phyloP scores from a whole-genome alignment of 2,888 invertebrate genomes.

The Pristionchus exspectatus region DNA sequence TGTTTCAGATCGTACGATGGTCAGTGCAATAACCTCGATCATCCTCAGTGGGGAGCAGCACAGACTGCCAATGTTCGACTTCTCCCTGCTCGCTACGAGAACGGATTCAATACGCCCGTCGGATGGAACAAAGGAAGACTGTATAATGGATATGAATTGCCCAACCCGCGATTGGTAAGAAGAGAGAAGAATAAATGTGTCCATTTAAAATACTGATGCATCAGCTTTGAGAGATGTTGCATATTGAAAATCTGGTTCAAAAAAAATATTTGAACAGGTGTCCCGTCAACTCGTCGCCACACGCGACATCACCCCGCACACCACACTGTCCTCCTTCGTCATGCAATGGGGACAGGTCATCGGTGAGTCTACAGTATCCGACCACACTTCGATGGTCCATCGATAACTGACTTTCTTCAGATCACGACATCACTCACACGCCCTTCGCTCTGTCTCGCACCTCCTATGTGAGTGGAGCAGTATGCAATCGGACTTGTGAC shows the following conservation, averaged over 20 bases:
- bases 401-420: constrained; percentile 79
- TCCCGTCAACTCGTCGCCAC: constrained; percentile 91
- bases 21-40: constrained; percentile 93
- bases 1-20: constrained; percentile 90
- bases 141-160: constrained; percentile 87
- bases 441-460: constrained; percentile 87
- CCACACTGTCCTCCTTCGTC: constrained; percentile 91
- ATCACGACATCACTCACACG: constrained; percentile 96
- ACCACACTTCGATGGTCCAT: neutral
- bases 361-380: constrained; percentile 58
- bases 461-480: constrained; percentile 75
- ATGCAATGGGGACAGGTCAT: constrained; percentile 99
- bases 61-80: constrained; percentile 46
- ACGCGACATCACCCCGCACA: constrained; percentile 85
- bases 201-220: no score
- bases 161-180: constrained; percentile 61
- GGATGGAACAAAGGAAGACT: constrained; percentile 91
- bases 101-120: constrained; percentile 95
- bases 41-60: constrained; percentile 89
- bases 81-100: constrained; percentile 83
- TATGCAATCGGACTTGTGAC: constrained; percentile 85
- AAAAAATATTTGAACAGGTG: constrained; percentile 80
- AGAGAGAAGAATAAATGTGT: neutral
- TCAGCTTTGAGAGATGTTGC: no score
- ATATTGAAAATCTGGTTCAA: no score